Evolutionary conservation across 2,797 vertebrate species (phyloP).

Genomic region (Falco berigora): DNA sequence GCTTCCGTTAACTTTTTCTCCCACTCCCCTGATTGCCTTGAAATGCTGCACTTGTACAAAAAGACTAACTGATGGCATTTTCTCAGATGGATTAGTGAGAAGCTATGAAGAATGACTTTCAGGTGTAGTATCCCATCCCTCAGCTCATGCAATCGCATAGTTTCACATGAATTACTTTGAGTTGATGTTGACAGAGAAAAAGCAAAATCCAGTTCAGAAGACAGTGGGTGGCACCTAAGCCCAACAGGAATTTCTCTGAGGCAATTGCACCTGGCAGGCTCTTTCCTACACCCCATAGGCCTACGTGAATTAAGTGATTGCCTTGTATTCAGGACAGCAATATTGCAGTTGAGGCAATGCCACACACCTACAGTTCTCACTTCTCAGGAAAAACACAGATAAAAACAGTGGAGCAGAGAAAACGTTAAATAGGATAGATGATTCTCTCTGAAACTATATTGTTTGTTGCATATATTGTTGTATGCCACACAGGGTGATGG

Average conservation of each 20-base stretch:
- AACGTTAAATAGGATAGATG: background rate
- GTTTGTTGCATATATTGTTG: background rate
- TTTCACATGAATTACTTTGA: background rate
- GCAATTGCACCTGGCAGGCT: background rate
- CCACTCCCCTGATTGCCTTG: background rate
- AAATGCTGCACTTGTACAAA: conserved; percentile 21
- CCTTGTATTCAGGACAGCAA: background rate
- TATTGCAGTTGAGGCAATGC: background rate
- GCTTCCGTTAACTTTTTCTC: background rate
- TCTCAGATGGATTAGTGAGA: background rate
- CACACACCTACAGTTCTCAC: background rate
- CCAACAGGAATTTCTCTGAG: background rate
- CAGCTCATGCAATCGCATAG: background rate
- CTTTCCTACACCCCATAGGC: background rate
- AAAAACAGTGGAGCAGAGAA: background rate
- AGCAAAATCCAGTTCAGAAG: background rate
- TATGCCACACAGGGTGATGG: background rate
- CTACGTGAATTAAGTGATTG: background rate
- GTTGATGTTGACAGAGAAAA: background rate
- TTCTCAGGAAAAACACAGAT: background rate
- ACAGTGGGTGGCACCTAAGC: background rate
- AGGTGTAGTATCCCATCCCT: background rate
- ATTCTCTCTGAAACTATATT: background rate
- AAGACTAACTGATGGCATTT: conserved; percentile 11
- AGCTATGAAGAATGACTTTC: background rate